These are phyloP conservation scores for Cheilosia vulpina DNA, from an alignment of 2,888 invertebrate species.

Conservation along the genomic window DNA sequence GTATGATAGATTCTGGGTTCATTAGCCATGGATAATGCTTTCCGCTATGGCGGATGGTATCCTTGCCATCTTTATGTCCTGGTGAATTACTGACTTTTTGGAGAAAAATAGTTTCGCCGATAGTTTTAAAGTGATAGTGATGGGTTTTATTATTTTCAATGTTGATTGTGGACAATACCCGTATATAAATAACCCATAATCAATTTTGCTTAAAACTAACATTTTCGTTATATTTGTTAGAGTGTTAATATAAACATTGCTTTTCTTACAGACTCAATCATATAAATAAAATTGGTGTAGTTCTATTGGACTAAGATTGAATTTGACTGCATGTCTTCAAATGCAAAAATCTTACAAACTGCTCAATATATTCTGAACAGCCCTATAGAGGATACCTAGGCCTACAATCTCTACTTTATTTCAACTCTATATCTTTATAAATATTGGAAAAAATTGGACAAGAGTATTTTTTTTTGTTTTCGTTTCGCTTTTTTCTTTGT, in stretches of 20 bases:
- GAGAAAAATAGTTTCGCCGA: background rate
- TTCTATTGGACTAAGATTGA: too few relatives aligned
- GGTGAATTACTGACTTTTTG: background rate
- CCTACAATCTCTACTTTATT: too few relatives aligned
- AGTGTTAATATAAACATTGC: background rate
- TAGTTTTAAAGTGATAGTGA: background rate
- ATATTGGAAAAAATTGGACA: too few relatives aligned
- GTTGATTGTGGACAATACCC: background rate
- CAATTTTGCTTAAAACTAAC: conserved; percentile 7
- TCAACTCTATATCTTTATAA: too few relatives aligned
- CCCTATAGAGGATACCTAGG: too few relatives aligned
- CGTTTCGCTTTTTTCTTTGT: too few relatives aligned
- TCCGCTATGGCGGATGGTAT: background rate
- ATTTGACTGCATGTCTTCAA: too few relatives aligned
- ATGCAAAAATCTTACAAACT: too few relatives aligned
- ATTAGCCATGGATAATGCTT: background rate
- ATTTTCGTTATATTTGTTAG: background rate
- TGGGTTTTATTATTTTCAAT: background rate
- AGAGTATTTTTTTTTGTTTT: too few relatives aligned
- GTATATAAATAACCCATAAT: conserved; percentile 3
- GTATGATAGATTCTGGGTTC: too few relatives aligned
- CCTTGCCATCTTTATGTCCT: background rate
- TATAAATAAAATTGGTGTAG: too few relatives aligned
- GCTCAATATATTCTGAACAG: too few relatives aligned
- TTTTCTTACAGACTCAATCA: conserved; percentile 23